Conservation (phyloP, 2,797 vertebrate genomes). For the Coreius guichenoti region DNA sequence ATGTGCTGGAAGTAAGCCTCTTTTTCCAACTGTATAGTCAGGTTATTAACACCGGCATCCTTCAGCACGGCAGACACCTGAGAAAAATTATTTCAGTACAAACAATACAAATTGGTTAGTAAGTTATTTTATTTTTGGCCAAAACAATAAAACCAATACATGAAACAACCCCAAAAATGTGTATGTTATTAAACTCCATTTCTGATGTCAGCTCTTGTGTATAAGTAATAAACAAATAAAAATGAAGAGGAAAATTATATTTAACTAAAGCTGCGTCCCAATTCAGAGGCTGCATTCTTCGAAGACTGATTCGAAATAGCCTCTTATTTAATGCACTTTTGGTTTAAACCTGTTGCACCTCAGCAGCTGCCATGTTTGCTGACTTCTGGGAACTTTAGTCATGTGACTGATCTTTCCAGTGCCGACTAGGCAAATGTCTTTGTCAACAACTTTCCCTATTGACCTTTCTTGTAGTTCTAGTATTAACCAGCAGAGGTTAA, state of each 20-base stretch:
- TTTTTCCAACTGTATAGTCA: conserved; percentile 96
- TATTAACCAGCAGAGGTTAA: background rate
- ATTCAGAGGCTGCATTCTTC: background rate
- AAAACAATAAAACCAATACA: background rate
- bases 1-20: conserved; percentile 98
- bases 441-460: too few relatives aligned
- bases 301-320: too few relatives aligned
- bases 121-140: background rate
- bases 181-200: background rate
- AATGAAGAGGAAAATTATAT: background rate
- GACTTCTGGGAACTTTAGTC: background rate
- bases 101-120: background rate
- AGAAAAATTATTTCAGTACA: background rate
- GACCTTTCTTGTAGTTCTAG: background rate
- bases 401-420: too few relatives aligned
- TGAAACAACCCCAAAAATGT: background rate
- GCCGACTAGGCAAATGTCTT: too few relatives aligned
- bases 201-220: too few relatives aligned
- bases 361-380: background rate
- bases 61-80: conserved; percentile 93
- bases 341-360: too few relatives aligned
- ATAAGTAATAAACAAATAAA: conserved; percentile 18
- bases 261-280: background rate
- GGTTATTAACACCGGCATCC: conserved; percentile 94
- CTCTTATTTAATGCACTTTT: accelerated